A percentile compares a stretch with the other conserved stretches of the same genome.
phyloP scores from a whole-genome alignment of 1,140 invertebrate species.

The Lethrus apterus region DNA sequence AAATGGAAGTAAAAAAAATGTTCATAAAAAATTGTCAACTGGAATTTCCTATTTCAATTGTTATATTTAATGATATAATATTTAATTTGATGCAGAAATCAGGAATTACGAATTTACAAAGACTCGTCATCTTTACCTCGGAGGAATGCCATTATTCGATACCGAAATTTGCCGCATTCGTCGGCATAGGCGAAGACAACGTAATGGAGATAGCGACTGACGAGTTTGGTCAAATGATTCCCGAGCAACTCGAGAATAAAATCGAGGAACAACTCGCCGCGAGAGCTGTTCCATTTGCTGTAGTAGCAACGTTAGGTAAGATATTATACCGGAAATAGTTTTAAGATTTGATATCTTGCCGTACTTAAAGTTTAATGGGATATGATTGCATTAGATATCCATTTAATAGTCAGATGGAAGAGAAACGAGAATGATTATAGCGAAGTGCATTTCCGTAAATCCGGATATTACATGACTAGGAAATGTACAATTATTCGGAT shows the following conservation, averaged over 20 bases:
- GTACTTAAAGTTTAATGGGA: constrained; percentile 6
- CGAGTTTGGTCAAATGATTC: constrained; percentile 49
- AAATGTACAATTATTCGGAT: no score
- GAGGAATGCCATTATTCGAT: constrained; percentile 67
- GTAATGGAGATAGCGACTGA: constrained; percentile 39
- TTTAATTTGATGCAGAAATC: constrained; percentile 28
- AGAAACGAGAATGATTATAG: background rate
- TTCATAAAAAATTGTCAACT: no score
- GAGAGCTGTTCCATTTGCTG: constrained; percentile 49
- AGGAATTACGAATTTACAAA: constrained; percentile 30
- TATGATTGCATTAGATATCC: background rate
- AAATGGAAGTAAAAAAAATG: no score
- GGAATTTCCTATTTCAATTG: no score
- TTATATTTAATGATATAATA: background rate
- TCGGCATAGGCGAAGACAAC: constrained; percentile 44
- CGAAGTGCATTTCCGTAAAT: background rate
- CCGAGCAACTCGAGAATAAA: constrained; percentile 45
- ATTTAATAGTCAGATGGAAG: background rate
- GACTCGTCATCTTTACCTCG: constrained; percentile 45
- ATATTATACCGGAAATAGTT: constrained; percentile 1
- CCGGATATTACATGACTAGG: background rate
- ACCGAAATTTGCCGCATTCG: constrained; percentile 47
- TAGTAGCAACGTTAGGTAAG: constrained; percentile 54
- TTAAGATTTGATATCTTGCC: constrained; percentile 2
- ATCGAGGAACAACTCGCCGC: constrained; percentile 42